Base-by-base conservation (phyloP, 2,888 invertebrate genomes). In the Cabera pusaria region DNA sequence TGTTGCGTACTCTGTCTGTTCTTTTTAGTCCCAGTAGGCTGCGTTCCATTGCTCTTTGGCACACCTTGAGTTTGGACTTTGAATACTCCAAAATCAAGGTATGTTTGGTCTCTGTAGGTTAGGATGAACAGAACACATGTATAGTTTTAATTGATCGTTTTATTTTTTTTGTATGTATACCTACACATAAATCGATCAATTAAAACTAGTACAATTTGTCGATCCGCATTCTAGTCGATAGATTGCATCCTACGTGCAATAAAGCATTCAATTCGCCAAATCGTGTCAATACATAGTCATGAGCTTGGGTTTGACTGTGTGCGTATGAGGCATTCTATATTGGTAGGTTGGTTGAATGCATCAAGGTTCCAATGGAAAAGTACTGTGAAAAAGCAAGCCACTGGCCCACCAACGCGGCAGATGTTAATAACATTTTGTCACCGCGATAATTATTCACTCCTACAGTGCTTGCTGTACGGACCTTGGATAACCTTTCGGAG, bases 301-400 rank as follows among this genome's bases (percentile, higher is more conserved):
- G 44, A 33, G 35, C 16, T 35, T 16, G 26, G 20, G 25, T 42
- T 29, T 29, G 29, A 23, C 27, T 44, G 52, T 29, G 60, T 43
- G 55, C 45, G 59, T 65, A 51, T 65, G 52, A 63, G 64, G 24
- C 56, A 51, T 52, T 47, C 46, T 60, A 64, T 58, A 52, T 63
- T 56, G 35, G 49, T 55, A 47, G 47, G 52, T 49, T 60, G n/a
- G n/a, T 50, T 52, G 44, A 64, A 58, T 62, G 54, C 59, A 54
- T 47, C 61, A 64, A 68, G 66, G 61, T 56, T 67, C 55, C 52
- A 54, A 71, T 73, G 81, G 84, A 83, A 83, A 81, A 79, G 65
- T 81, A 83, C 84, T 72, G 71, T 67, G 69, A 69, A 78, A 74
- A 72, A 48, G 58, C 64, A 59, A 56, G 57, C 57, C 55, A 56